phyloP scores from a whole-genome alignment of 2,113 vertebrate species.

The Chauna torquata region DNA sequence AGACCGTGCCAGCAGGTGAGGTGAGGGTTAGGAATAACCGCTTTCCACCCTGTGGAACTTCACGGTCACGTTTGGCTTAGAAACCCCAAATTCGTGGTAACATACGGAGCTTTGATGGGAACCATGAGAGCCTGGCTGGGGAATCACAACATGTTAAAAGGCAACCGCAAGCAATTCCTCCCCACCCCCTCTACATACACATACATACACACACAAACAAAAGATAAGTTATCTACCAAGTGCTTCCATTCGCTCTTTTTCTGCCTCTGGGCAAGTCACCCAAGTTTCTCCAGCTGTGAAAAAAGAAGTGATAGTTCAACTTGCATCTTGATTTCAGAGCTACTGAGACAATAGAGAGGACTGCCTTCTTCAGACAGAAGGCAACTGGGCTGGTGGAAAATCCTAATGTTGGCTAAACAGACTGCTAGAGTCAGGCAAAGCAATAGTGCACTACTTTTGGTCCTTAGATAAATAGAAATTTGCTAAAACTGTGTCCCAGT shows the following conservation, averaged over 20 bases:
- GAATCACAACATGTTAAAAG: background rate
- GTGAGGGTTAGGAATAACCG: background rate
- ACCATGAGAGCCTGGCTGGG: background rate
- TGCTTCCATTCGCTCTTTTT: background rate
- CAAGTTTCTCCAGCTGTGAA: background rate
- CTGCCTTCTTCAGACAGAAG: background rate
- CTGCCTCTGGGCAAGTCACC: background rate
- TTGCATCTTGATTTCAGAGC: background rate
- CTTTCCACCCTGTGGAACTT: background rate
- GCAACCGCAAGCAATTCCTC: background rate
- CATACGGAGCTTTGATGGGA: background rate
- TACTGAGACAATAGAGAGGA: background rate
- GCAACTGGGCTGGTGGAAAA: background rate
- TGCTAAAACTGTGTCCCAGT: background rate
- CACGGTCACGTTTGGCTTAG: background rate
- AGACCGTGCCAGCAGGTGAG: constrained; percentile 15
- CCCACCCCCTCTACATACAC: background rate
- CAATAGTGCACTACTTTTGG: background rate
- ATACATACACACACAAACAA: background rate
- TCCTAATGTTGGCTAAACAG: background rate
- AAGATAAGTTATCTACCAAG: background rate
- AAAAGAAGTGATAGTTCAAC: background rate
- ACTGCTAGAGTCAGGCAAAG: background rate
- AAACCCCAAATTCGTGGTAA: background rate
- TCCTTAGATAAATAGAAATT: background rate